A percentile compares a stretch with the other conserved stretches of the same genome.
These are phyloP conservation scores for Anoura caudifer DNA, from an alignment of 2,113 vertebrate species.

Conservation along the genomic window DNA sequence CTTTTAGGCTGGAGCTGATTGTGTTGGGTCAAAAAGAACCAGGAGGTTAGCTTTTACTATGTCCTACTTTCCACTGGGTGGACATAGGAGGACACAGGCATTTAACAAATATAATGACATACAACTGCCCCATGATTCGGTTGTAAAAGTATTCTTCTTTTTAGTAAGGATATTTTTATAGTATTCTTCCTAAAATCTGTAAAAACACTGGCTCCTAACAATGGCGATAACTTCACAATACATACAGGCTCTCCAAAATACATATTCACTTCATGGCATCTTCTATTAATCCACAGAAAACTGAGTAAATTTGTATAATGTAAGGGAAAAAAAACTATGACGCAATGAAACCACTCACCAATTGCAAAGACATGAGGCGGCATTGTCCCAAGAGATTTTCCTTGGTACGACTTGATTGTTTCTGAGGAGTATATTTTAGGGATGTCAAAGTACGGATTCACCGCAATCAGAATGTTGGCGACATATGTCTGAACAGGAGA, in stretches of 20 bases:
- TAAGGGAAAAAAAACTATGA: not conserved
- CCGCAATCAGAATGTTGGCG: conserved; percentile 97
- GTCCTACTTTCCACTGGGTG: not conserved
- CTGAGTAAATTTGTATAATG: not conserved
- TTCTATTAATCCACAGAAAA: conserved; percentile 31
- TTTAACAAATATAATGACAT: not conserved
- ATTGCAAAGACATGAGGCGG: conserved; percentile 97
- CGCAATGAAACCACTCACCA: conserved; percentile 82
- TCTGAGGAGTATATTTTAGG: conserved; percentile 93
- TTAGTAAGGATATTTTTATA: not conserved
- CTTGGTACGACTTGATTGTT: conserved; percentile 91
- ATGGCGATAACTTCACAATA: not conserved
- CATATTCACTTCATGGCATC: not conserved
- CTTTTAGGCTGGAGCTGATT: not conserved
- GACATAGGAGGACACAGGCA: not conserved
- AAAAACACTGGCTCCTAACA: not conserved
- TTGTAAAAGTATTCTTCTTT: not conserved
- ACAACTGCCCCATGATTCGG: not conserved
- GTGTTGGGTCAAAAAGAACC: not conserved
- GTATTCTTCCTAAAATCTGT: not conserved
- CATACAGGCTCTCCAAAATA: not conserved
- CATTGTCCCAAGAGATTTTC: conserved; percentile 93
- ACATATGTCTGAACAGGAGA: conserved; percentile 91
- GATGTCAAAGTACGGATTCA: conserved; percentile 97
- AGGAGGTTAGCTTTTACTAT: not conserved